These are phyloP conservation scores for Branchinecta lynchi DNA, from an alignment of 1,140 invertebrate genomes.

Conservation along the genomic window DNA sequence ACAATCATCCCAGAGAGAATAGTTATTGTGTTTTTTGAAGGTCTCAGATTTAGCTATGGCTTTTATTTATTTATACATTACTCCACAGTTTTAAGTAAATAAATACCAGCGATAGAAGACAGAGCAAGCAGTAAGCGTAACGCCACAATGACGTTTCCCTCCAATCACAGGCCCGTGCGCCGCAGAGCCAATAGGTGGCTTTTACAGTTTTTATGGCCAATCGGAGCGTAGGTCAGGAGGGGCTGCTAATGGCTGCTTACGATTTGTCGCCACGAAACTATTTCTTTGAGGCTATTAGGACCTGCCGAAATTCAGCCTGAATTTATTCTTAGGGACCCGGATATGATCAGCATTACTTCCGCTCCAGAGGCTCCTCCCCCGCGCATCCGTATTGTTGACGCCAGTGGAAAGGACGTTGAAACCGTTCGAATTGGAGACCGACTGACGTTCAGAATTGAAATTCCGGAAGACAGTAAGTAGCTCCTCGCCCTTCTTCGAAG, in stretches of 20 bases:
- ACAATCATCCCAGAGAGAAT: no score
- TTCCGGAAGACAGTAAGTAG: conserved; percentile 79
- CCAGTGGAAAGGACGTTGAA: conserved; percentile 66
- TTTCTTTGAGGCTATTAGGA: not conserved
- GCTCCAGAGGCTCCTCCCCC: conserved; percentile 85
- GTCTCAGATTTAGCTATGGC: no score
- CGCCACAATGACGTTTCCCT: no score
- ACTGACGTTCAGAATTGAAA: conserved; percentile 86
- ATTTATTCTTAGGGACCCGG: conserved; percentile 51
- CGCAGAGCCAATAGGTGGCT: no score
- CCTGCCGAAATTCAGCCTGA: not conserved
- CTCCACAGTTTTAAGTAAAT: no score
- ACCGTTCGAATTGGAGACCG: conserved; percentile 87
- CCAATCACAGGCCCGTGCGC: no score
- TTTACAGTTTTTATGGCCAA: no score
- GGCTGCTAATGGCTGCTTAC: conserved; percentile 12
- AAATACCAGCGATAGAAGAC: no score
- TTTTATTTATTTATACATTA: no score
- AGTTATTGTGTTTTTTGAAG: no score
- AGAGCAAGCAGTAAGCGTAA: no score
- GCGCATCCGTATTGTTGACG: conserved; percentile 76
- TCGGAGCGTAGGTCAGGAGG: no score
- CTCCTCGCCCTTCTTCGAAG: not conserved
- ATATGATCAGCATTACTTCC: conserved; percentile 87
- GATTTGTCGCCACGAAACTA: not conserved